Conservation (phyloP, 2,888 invertebrate species). For the Dendrolimus pini region DNA sequence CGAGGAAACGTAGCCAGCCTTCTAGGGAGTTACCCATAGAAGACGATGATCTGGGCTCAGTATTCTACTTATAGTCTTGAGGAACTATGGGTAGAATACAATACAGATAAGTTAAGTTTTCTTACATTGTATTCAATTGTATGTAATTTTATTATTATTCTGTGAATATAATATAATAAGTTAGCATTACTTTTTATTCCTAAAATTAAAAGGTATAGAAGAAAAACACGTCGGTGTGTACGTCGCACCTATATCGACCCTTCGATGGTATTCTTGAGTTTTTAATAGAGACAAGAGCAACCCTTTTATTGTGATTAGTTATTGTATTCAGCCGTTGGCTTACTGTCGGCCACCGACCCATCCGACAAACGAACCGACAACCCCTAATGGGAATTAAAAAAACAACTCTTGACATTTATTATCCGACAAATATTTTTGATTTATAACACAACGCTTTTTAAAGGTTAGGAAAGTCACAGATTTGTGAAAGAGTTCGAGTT, state of each 20-base stretch:
- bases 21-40: no score
- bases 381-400: constrained; percentile 59
- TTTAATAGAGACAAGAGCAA: constrained; percentile 70
- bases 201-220: no score
- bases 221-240: constrained; percentile 13
- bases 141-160: no score
- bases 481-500: no score
- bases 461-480: not conserved
- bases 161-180: no score
- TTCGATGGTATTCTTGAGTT: constrained; percentile 64
- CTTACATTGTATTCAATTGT: no score
- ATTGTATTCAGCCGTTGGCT: constrained; percentile 56
- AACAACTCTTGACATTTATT: constrained; percentile 41
- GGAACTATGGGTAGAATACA: no score
- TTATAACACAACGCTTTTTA: constrained; percentile 7
- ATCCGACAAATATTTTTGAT: constrained; percentile 27
- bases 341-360: constrained; percentile 14
- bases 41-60: no score
- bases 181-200: no score
- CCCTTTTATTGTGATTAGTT: constrained; percentile 75
- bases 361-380: constrained; percentile 7
- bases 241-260: constrained; percentile 35
- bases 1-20: no score
- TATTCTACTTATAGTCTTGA: no score
- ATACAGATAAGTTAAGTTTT: no score